Percentiles rank a stretch among this genome's conserved stretches.
Conservation (phyloP, 1,140 invertebrate genomes). For the Papilio glaucus region DNA sequence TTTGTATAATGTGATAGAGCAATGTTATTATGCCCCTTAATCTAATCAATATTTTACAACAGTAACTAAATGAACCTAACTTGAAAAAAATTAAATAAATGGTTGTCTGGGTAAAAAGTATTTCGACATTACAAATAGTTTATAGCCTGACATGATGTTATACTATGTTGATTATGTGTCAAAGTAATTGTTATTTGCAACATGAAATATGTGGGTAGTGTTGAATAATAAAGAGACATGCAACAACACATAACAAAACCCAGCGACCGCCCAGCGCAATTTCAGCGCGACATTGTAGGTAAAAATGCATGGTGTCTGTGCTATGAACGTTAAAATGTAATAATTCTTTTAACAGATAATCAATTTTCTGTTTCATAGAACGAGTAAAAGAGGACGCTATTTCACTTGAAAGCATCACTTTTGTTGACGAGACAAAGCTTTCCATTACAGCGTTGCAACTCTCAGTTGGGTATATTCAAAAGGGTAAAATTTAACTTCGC, state of each 20-base stretch:
- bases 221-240: constrained; percentile 16
- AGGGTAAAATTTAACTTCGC: constrained; percentile 35
- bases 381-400: constrained; percentile 14
- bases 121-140: too few relatives aligned
- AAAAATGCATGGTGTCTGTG: constrained; percentile 28
- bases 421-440: constrained; percentile 34
- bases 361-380: constrained; percentile 35
- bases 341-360: constrained; percentile 37
- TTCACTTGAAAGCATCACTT: constrained; percentile 31
- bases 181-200: not conserved
- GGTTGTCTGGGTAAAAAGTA: too few relatives aligned
- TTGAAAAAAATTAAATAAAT: too few relatives aligned
- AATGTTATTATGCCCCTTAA: too few relatives aligned
- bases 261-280: not conserved
- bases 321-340: constrained; percentile 28
- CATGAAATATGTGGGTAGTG: not conserved
- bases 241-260: not conserved
- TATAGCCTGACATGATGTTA: not conserved
- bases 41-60: too few relatives aligned
- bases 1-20: not conserved
- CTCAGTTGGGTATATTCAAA: constrained; percentile 16
- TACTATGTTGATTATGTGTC: not conserved
- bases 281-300: constrained; percentile 30
- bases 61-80: too few relatives aligned
- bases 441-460: constrained; percentile 24